Conservation (phyloP, 2,113 vertebrate genomes). For the Melanostigma gelatinosum region DNA sequence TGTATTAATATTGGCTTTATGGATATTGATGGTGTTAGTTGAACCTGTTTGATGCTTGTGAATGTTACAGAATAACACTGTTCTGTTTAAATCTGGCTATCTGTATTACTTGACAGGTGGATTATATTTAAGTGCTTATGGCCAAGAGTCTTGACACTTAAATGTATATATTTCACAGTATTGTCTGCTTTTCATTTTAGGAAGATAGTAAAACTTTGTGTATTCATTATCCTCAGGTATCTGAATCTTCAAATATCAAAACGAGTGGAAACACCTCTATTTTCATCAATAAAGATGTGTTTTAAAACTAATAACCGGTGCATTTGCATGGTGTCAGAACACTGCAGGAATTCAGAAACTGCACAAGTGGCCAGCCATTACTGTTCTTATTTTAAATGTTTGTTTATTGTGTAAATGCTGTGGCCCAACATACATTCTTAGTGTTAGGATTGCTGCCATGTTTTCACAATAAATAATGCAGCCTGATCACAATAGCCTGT, state of each 20-base stretch:
- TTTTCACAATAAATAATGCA: constrained; percentile 24
- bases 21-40: constrained; percentile 1
- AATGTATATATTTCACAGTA: background rate
- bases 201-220: constrained; percentile 15
- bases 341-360: constrained; percentile 25
- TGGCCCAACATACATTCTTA: background rate
- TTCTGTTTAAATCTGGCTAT: constrained; percentile 1
- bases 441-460: constrained; percentile 11
- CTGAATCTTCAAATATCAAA: constrained; percentile 2
- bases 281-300: constrained; percentile 62
- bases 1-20: background rate
- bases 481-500: constrained; percentile 23
- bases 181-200: constrained; percentile 4
- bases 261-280: constrained; percentile 26
- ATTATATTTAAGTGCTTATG: background rate
- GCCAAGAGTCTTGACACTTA: background rate
- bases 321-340: constrained; percentile 54
- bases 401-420: constrained; percentile 2
- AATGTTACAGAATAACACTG: constrained; percentile 7
- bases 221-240: constrained; percentile 10
- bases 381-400: background rate
- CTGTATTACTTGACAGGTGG: constrained; percentile 6
- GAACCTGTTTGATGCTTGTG: constrained; percentile 12
- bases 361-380: background rate
- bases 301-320: constrained; percentile 38